These are phyloP conservation scores for Oedothorax gibbosus DNA, from an alignment of 1,140 invertebrate genomes.

Conservation along the genomic window DNA sequence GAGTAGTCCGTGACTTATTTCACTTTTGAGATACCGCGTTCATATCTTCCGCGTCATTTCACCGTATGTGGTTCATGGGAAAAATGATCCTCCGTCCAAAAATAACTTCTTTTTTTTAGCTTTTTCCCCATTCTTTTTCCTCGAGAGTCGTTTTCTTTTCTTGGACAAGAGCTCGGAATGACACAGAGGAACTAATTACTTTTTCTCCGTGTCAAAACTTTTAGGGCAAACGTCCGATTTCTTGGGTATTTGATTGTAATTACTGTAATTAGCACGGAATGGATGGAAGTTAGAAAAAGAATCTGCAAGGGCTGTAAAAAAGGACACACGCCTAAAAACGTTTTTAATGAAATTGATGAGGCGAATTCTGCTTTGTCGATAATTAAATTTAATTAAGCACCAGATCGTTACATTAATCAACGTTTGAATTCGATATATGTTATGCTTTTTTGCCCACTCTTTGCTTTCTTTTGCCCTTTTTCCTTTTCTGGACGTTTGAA, in stretches of 20 bases:
- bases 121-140: slow-evolving; percentile 16
- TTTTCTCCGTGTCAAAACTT: slow-evolving; percentile 60
- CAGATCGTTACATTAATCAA: slow-evolving; percentile 60
- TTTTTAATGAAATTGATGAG: slow-evolving; percentile 61
- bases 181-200: slow-evolving; percentile 55
- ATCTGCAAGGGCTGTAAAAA: slow-evolving; percentile 29
- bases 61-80: slow-evolving; percentile 21
- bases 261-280: slow-evolving; percentile 53
- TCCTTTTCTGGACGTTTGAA: slow-evolving; percentile 27
- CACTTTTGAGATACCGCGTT: not conserved
- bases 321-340: slow-evolving; percentile 59
- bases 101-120: slow-evolving; percentile 26
- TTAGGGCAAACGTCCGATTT: slow-evolving; percentile 59
- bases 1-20: no score
- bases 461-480: not conserved
- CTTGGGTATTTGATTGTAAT: slow-evolving; percentile 60
- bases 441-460: slow-evolving; percentile 9
- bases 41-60: slow-evolving; percentile 47
- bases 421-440: not conserved
- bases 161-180: not conserved
- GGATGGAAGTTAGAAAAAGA: slow-evolving; percentile 9
- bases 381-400: slow-evolving; percentile 61
- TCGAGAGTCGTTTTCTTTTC: slow-evolving; percentile 17
- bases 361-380: slow-evolving; percentile 57
- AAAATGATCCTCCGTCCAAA: slow-evolving; percentile 39